These are phyloP conservation scores for Glaucidium brasilianum DNA, from an alignment of 2,113 vertebrate genomes.

Conservation along the genomic window DNA sequence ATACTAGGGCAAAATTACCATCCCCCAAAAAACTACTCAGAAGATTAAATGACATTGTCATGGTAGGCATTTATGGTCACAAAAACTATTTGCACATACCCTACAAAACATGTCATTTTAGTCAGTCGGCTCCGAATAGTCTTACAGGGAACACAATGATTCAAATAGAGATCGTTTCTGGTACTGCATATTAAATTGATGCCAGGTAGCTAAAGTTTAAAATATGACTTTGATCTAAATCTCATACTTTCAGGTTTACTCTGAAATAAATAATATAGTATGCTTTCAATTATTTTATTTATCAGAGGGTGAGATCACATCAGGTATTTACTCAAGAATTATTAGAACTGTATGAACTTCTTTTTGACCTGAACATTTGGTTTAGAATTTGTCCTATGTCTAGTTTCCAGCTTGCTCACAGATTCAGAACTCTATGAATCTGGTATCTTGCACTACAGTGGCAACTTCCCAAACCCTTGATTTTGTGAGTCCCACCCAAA, in stretches of 20 bases:
- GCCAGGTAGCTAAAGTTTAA: background rate
- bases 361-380: background rate
- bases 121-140: background rate
- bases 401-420: background rate
- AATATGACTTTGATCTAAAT: background rate
- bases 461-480: background rate
- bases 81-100: background rate
- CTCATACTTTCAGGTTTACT: background rate
- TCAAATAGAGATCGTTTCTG: background rate
- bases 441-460: background rate
- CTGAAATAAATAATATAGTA: background rate
- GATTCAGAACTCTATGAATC: background rate
- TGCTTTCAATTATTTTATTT: background rate
- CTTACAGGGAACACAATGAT: background rate
- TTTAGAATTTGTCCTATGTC: background rate
- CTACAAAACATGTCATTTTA: background rate
- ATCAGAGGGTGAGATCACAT: background rate
- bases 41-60: background rate
- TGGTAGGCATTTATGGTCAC: background rate
- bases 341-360: background rate
- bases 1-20: background rate
- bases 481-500: background rate
- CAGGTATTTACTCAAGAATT: background rate
- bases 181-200: background rate
- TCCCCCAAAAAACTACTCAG: background rate